Conservation (phyloP, 2,113 vertebrate genomes). For the Serinus canaria region DNA sequence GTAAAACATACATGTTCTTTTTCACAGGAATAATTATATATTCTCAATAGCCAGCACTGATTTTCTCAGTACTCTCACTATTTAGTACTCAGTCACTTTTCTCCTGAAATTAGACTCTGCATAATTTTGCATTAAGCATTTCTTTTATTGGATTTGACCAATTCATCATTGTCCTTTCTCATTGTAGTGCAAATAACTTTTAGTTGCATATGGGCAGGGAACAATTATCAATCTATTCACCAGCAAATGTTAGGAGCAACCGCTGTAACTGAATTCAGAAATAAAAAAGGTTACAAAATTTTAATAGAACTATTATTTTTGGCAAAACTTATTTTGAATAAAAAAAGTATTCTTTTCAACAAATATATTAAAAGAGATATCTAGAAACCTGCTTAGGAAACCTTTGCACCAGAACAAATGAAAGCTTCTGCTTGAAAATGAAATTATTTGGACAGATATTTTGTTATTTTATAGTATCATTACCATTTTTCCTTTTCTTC, state of each 20-base stretch:
- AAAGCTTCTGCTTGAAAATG: neutral
- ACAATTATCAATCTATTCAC: neutral
- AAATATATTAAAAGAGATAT: neutral
- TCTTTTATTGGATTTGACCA: neutral
- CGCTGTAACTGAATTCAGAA: neutral
- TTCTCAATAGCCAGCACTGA: neutral
- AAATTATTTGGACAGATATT: neutral
- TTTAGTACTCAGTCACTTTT: neutral
- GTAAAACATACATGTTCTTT: neutral
- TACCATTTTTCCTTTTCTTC: neutral
- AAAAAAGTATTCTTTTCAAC: neutral
- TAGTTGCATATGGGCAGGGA: neutral
- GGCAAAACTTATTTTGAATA: neutral
- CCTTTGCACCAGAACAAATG: neutral
- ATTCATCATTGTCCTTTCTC: neutral
- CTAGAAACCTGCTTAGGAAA: neutral
- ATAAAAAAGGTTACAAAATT: neutral
- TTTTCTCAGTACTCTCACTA: neutral
- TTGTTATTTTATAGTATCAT: neutral
- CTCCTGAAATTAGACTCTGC: neutral
- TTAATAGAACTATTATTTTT: neutral
- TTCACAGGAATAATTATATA: neutral
- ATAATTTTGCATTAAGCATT: neutral
- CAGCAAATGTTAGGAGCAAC: neutral
- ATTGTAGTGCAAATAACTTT: neutral